A percentile compares a stretch with the other conserved stretches of the same genome.
phyloP scores from a whole-genome alignment of 2,888 invertebrate species.

The Epiblema foenella region DNA sequence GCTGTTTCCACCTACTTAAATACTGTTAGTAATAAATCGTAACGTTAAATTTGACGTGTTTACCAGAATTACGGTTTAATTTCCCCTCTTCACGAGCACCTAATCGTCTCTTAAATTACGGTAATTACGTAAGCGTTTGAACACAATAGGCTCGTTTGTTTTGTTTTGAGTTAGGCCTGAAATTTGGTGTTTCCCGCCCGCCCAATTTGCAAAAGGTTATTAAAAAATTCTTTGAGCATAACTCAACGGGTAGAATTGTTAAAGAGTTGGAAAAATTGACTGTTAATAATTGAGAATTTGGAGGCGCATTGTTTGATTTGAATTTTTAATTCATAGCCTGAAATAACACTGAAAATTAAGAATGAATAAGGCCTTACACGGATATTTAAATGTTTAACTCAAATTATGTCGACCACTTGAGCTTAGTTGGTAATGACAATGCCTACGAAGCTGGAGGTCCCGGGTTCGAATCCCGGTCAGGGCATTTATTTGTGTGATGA shows the following conservation, averaged over 20 bases:
- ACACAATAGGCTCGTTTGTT: conserved; percentile 38
- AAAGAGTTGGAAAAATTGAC: conserved; percentile 26
- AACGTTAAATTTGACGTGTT: conserved; percentile 33
- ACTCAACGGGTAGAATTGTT: conserved; percentile 20
- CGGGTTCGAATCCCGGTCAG: too few relatives aligned
- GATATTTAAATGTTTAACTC: too few relatives aligned
- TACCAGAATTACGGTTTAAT: conserved; percentile 40
- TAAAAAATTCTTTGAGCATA: conserved; percentile 35
- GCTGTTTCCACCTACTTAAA: background rate
- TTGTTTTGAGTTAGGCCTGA: conserved; percentile 34
- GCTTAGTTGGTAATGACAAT: too few relatives aligned
- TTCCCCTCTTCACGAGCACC: conserved; percentile 35
- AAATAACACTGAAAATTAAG: too few relatives aligned
- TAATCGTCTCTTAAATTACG: conserved; percentile 42
- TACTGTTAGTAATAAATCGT: conserved; percentile 25
- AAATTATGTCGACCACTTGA: too few relatives aligned
- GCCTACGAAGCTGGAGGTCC: too few relatives aligned
- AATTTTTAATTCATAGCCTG: background rate
- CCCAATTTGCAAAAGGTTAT: conserved; percentile 34
- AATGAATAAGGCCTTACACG: too few relatives aligned
- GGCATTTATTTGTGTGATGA: too few relatives aligned
- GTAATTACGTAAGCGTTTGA: conserved; percentile 41
- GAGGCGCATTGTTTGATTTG: background rate
- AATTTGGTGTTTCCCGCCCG: conserved; percentile 24
- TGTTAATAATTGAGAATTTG: background rate